Percentiles rank a stretch among this genome's conserved stretches.
These are phyloP conservation scores for Myotis planiceps DNA, from an alignment of 2,797 vertebrate genomes.

Conservation along the genomic window DNA sequence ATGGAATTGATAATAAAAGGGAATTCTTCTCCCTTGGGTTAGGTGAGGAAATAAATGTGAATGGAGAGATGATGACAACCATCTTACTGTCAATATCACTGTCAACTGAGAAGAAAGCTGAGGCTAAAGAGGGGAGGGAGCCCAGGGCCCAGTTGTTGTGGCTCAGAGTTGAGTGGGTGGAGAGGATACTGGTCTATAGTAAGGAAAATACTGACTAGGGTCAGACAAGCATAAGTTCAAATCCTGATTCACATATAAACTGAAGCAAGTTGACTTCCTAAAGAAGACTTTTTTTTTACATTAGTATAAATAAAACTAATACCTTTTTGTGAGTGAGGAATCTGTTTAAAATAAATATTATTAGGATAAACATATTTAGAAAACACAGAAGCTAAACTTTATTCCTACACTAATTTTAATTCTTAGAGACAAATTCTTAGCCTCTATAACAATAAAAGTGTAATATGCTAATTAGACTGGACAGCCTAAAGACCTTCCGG, in stretches of 20 bases:
- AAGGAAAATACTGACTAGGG: neutral
- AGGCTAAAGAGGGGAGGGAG: neutral
- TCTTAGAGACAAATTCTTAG: neutral
- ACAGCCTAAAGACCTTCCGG: no score
- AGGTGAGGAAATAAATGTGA: neutral
- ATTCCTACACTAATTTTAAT: neutral
- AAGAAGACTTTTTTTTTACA: neutral
- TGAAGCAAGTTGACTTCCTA: neutral
- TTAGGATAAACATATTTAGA: neutral
- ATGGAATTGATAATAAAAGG: neutral
- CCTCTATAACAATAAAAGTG: no score
- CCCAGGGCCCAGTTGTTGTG: no score
- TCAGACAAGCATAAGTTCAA: neutral
- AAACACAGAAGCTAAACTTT: neutral
- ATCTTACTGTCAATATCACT: neutral
- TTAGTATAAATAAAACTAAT: neutral
- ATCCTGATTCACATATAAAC: neutral
- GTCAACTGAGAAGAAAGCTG: neutral
- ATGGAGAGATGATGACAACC: neutral
- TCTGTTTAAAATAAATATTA: neutral
- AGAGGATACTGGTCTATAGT: neutral
- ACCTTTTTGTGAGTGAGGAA: neutral
- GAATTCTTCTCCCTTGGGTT: neutral
- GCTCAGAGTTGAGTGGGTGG: no score
- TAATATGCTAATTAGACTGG: no score